phyloP scores from a whole-genome alignment of 2,797 vertebrate species.

The Sparus aurata region DNA sequence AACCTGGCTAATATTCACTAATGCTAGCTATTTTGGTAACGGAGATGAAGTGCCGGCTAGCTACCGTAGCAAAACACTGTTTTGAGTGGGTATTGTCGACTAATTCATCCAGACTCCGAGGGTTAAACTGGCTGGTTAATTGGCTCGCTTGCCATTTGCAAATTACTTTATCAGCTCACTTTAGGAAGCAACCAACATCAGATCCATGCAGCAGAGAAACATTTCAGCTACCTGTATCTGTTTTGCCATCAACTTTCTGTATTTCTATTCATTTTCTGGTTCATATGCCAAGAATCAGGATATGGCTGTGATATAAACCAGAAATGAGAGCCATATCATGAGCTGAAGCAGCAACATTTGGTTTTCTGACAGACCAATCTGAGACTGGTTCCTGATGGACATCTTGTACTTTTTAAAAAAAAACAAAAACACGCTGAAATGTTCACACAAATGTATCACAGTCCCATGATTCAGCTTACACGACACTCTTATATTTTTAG shows the following conservation, averaged over 20 bases:
- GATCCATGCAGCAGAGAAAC: too few relatives aligned
- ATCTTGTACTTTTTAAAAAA: neutral
- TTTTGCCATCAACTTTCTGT: neutral
- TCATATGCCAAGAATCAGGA: neutral
- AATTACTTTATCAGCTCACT: too few relatives aligned
- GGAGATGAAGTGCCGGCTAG: too few relatives aligned
- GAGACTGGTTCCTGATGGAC: neutral
- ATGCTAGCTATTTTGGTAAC: too few relatives aligned
- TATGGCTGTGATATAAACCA: neutral
- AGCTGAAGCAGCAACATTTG: neutral
- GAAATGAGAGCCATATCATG: neutral
- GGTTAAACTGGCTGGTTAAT: too few relatives aligned
- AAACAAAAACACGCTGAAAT: neutral
- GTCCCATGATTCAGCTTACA: slow-evolving; percentile 8
- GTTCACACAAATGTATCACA: neutral
- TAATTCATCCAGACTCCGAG: too few relatives aligned
- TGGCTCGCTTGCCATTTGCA: too few relatives aligned
- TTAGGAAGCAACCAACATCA: too few relatives aligned
- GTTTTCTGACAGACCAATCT: neutral
- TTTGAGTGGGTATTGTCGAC: too few relatives aligned
- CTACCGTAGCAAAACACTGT: too few relatives aligned
- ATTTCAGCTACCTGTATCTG: too few relatives aligned
- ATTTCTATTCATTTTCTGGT: neutral
- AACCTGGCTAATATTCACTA: too few relatives aligned
- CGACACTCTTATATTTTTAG: slow-evolving; percentile 13